These are phyloP conservation scores for Stercorarius parasiticus DNA, from an alignment of 2,113 vertebrate species.

Conservation along the genomic window DNA sequence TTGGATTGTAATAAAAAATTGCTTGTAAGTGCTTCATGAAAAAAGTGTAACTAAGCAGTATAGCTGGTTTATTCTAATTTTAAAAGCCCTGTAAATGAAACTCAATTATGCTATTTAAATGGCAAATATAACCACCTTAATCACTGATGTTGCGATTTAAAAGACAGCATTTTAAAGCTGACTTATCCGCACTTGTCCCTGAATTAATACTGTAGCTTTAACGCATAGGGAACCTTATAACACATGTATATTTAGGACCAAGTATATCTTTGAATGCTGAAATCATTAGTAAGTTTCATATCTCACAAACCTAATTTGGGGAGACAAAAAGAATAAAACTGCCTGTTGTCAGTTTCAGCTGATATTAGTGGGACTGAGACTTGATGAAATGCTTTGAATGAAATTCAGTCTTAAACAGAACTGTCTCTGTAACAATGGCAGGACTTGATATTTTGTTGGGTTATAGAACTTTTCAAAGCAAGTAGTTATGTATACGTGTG, in stretches of 20 bases:
- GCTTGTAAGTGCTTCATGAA: constrained; percentile 80
- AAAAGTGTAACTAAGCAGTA: background rate
- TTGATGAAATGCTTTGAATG: background rate
- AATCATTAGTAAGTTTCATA: background rate
- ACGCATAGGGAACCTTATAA: background rate
- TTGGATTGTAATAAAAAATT: constrained; percentile 88
- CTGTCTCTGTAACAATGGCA: background rate
- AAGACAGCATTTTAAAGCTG: background rate
- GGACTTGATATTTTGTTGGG: background rate
- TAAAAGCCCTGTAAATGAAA: background rate
- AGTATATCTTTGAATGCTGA: background rate
- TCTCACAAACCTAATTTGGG: background rate
- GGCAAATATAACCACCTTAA: background rate
- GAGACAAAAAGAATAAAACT: background rate
- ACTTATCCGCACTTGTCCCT: background rate
- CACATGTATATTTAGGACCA: background rate
- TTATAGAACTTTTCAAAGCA: background rate
- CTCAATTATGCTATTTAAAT: background rate
- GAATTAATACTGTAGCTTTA: background rate
- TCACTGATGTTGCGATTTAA: background rate
- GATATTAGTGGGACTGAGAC: background rate
- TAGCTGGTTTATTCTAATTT: background rate
- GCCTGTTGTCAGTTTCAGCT: background rate
- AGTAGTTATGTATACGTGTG: background rate
- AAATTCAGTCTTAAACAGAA: background rate